Evolutionary conservation across 2,888 invertebrate species (phyloP).

Genomic region (Terebella lapidaria): DNA sequence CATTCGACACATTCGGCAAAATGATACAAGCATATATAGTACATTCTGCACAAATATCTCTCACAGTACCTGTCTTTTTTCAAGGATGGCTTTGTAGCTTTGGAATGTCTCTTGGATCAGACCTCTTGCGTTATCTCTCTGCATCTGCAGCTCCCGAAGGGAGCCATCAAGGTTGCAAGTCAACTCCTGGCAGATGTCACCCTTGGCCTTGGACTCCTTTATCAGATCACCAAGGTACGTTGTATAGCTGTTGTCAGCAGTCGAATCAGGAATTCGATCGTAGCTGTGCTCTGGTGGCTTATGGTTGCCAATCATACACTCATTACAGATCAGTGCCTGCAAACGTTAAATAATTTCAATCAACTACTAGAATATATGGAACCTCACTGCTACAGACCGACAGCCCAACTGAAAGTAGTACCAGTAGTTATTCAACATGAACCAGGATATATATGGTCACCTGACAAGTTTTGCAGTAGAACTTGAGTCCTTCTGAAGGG

Average conservation of each 20-base stretch:
- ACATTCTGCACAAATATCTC: no score
- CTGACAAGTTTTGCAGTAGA: constrained; percentile 80
- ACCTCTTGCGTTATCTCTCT: constrained; percentile 78
- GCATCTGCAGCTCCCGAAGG: constrained; percentile 78
- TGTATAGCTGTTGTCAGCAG: constrained; percentile 76
- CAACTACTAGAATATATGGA: no score
- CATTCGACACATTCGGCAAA: no score
- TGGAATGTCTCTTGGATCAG: constrained; percentile 61
- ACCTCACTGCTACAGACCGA: no score
- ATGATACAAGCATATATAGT: no score
- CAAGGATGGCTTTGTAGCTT: constrained; percentile 68
- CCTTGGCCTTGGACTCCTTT: constrained; percentile 70
- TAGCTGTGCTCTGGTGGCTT: constrained; percentile 76
- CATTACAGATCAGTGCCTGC: constrained; percentile 78
- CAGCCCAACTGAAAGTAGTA: no score
- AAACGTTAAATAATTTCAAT: no score
- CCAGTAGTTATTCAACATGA: no score
- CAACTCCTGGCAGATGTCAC: constrained; percentile 71
- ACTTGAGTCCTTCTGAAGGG: constrained; percentile 76
- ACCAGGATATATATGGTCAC: no score
- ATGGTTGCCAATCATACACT: constrained; percentile 79
- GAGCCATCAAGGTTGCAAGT: constrained; percentile 72
- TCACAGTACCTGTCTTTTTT: constrained; percentile 63
- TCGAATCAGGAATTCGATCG: constrained; percentile 59
- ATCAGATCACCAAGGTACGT: constrained; percentile 73